Evolutionary conservation across 2,797 vertebrate genomes (phyloP).

Genomic region (Euphonia xanthogaster): DNA sequence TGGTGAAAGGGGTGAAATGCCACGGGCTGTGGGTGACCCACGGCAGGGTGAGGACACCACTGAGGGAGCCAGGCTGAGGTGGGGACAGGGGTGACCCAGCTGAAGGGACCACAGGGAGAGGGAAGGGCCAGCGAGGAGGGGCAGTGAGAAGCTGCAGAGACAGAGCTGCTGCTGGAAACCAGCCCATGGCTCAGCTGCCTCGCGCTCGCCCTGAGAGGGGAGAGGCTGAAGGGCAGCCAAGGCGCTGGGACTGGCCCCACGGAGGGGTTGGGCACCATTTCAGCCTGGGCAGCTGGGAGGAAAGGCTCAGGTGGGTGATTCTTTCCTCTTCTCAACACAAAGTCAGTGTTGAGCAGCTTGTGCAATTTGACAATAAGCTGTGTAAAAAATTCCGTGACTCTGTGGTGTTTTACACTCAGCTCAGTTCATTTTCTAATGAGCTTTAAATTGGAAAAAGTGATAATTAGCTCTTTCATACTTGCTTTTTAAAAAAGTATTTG

Average conservation of each 20-base stretch:
- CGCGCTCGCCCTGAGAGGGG: too few species aligned
- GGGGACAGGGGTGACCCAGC: background rate
- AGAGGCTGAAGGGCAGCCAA: fast-evolving
- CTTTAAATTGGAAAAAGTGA: background rate
- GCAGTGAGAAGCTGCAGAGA: background rate
- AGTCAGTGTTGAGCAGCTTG: background rate
- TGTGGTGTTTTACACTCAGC: background rate
- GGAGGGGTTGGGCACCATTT: fast-evolving
- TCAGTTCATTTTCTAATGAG: background rate
- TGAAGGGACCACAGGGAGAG: fast-evolving
- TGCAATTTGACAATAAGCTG: background rate
- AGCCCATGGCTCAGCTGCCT: fast-evolving
- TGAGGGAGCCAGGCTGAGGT: background rate
- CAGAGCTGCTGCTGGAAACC: background rate
- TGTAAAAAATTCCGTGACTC: background rate
- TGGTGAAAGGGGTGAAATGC: fast-evolving
- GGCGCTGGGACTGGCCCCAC: background rate
- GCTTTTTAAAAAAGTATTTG: background rate
- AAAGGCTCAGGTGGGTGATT: fast-evolving
- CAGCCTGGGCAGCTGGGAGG: background rate
- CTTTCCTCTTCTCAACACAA: background rate
- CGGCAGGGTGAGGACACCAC: fast-evolving
- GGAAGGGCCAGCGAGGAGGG: background rate
- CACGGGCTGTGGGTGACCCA: background rate
- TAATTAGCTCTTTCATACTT: background rate